Evolutionary conservation across 2,113 vertebrate species (phyloP), one percentile per base, ranked within the genome.

Genomic region (Cinclus cinclus): DNA sequence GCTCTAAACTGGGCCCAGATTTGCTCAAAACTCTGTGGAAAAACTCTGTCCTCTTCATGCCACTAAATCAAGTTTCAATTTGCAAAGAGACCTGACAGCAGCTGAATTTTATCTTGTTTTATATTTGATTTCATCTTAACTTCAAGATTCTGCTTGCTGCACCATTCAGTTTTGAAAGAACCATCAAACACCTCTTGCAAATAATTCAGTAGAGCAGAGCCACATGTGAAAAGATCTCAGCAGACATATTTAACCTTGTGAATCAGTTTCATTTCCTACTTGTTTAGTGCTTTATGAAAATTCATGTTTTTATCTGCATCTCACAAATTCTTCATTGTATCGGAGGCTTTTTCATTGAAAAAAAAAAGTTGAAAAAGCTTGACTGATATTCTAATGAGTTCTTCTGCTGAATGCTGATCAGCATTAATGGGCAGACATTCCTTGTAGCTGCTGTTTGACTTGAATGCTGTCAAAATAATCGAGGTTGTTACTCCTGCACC

Each of bases 221-320:
- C 85, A 85, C 71, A 10, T 42, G 52, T 8, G 71, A 49, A 19
- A 81, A 82, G 69, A 89, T 94, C 88, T 95, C 88, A 24, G 80
- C 39, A 76, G 89, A 74, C 65, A 27, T 53, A 76, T 81, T 96
- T 93, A 96, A 95, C 92, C 94, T 87, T 87, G 86, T 91, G 93
- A 90, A 87, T 82, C 44, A 20, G 93, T 87, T 90, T 93, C 65
- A 93, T 93, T 97, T 92, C 94, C 69, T 83, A 86, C 64, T 16
- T 94, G 88, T 92, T 95, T 77, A 84, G 73, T 11, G 80, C 73
- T 96, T 88, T 90, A 86, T 94, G 93, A 91, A 93, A 92, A 97
- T 80, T 70, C 79, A 67, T 87, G 90, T 63, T 93, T 96, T 96
- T 74, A 94, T 96, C 88, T 77, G 64, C 83, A 75, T 87, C 93